phyloP scores from a whole-genome alignment of 2,113 vertebrate genomes.

The Oreotrochilus melanogaster region DNA sequence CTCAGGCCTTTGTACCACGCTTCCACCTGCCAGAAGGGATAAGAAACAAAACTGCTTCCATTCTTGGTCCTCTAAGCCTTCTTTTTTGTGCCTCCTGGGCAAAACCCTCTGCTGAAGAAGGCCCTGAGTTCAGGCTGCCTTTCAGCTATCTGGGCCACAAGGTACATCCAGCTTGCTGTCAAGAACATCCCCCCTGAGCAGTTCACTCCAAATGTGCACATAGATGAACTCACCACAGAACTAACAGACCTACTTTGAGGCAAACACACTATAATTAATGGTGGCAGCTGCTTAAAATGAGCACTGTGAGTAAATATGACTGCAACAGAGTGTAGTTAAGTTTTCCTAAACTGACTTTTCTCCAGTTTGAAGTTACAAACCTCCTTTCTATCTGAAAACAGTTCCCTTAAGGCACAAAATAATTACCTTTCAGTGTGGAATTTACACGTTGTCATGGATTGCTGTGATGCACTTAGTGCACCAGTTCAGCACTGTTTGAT shows the following conservation, averaged over 20 bases:
- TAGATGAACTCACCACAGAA: neutral
- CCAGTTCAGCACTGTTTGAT: neutral
- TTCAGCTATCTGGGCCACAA: accelerated
- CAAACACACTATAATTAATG: neutral
- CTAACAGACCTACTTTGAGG: neutral
- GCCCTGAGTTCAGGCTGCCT: neutral
- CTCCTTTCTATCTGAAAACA: neutral
- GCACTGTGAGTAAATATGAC: neutral
- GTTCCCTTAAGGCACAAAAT: neutral
- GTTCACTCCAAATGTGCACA: neutral
- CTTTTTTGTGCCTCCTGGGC: neutral
- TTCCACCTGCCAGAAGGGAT: accelerated
- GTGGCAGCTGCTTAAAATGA: neutral
- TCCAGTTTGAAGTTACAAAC: neutral
- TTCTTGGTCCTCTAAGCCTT: too few species aligned
- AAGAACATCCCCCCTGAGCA: neutral
- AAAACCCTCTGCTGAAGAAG: neutral
- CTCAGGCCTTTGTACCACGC: neutral
- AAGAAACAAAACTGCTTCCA: neutral
- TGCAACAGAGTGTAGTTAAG: neutral
- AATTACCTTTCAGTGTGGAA: neutral
- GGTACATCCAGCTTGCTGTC: neutral
- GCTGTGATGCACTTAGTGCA: neutral
- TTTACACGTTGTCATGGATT: neutral
- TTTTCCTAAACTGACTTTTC: neutral